Base-by-base conservation (phyloP, 2,113 vertebrate genomes). In the Engraulis encrasicolus region DNA sequence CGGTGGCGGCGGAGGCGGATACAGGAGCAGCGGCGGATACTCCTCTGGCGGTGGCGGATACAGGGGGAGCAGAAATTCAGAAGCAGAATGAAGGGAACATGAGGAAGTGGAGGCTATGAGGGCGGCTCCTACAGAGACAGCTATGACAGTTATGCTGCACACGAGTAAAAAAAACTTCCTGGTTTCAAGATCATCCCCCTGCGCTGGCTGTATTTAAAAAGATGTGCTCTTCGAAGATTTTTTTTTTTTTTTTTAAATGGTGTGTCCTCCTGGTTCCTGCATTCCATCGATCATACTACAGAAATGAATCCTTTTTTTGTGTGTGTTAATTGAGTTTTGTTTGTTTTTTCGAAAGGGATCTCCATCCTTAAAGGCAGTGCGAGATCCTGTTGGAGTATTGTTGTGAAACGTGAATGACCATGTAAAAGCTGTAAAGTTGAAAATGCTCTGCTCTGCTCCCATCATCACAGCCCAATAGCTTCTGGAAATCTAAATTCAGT, bases 181-280 rank as follows among this genome's bases (percentile, higher is more conserved):
- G 96, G 94, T 95, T 96, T 50, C 96, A 95, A 97, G 96, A 97
- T 95, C 96, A 94, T 96, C 96, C 95, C n/a, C n/a, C 95, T 95
- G 94, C 96, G 95, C 95, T 96, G 96, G 96, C 96, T 95, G 96
- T 86, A 83, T 90, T 91, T 91, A 85, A 88, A 66, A 89, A 90
- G 90, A 90, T 91, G 89, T 82, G 89, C 88, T 90, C 86, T 88
- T 91, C 74, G 88, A 91, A 90, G 89, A 91, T 84, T 71, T 79
- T 71, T 87, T 87, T 83, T 88, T 80, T n/a, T n/a, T n/a, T n/a
- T n/a, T n/a, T n/a, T n/a, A n/a, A 45, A 45, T 86, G 80, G 85
- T 86, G 66, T 88, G 81, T 87, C n/a, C n/a, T n/a, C 81, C 78
- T 66, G 80, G 82, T 83, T 87, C 79, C 80, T 84, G 79, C 83